Conservation (phyloP, 1,140 invertebrate species). For the Diploscapter pachys region DNA sequence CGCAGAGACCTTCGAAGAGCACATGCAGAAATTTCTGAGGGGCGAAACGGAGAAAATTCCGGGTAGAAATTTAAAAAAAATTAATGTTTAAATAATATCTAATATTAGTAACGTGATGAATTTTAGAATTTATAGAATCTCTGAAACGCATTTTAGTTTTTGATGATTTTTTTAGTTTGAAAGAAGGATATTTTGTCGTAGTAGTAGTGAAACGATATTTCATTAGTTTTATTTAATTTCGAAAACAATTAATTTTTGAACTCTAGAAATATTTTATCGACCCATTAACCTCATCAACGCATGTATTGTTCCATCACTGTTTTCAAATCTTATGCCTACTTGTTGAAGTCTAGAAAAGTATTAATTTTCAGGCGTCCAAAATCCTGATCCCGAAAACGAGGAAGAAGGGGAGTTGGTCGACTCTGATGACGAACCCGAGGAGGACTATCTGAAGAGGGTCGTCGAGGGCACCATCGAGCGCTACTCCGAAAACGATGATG, state of each 20-base stretch:
- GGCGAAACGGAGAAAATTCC: conserved; percentile 25
- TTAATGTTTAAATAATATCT: no score
- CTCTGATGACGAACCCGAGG: conserved; percentile 34
- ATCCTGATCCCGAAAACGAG: conserved; percentile 2
- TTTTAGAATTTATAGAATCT: no score
- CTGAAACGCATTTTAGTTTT: no score
- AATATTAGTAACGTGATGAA: no score
- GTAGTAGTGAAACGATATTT: no score
- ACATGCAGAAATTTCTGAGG: conserved; percentile 28
- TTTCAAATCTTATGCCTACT: neutral
- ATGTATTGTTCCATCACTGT: neutral
- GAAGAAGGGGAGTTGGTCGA: conserved; percentile 35
- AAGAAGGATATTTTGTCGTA: no score
- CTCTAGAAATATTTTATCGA: no score
- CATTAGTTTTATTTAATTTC: no score
- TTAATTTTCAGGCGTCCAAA: neutral
- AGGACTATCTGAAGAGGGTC: conserved; percentile 25
- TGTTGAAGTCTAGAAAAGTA: neutral
- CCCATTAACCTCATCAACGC: conserved; percentile 16
- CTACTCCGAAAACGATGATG: conserved; percentile 30
- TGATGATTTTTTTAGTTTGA: no score
- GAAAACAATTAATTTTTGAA: no score
- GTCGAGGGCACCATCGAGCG: conserved; percentile 22
- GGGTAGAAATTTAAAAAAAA: neutral
- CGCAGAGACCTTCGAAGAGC: conserved; percentile 14